phyloP scores from a whole-genome alignment of 1,140 invertebrate genomes.

The Nylanderia fulva region DNA sequence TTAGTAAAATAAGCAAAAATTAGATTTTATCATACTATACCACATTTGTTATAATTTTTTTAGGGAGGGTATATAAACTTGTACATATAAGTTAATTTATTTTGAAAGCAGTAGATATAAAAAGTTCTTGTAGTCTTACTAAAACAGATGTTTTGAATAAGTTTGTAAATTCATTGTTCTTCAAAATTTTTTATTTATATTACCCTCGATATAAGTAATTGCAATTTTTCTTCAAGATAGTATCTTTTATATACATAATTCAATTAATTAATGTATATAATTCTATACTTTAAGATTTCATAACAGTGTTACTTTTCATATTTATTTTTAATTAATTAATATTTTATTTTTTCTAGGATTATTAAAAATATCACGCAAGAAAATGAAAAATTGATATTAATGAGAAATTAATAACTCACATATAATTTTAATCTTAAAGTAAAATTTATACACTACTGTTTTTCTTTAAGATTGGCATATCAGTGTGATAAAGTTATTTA shows the following conservation, averaged over 20 bases:
- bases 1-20: constrained; percentile 24
- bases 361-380: constrained; percentile 6
- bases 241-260: background rate
- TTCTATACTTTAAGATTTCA: background rate
- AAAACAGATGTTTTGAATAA: background rate
- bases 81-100: constrained; percentile 22
- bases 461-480: background rate
- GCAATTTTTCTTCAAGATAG: background rate
- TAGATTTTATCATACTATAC: constrained; percentile 22
- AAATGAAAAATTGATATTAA: constrained; percentile 18
- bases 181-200: constrained; percentile 21
- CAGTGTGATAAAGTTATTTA: constrained; percentile 48
- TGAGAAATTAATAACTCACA: background rate
- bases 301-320: background rate
- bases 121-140: background rate
- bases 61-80: background rate
- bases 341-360: background rate
- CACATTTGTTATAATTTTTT: constrained; percentile 6
- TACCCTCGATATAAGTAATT: background rate
- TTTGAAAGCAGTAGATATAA: constrained; percentile 13
- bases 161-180: constrained; percentile 50
- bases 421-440: constrained; percentile 40
- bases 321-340: constrained; percentile 19
- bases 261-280: background rate
- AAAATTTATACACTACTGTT: constrained; percentile 38